Percentiles rank a stretch among this genome's conserved stretches.
phyloP scores from a whole-genome alignment of 2,797 vertebrate species.

The Perodicticus potto region DNA sequence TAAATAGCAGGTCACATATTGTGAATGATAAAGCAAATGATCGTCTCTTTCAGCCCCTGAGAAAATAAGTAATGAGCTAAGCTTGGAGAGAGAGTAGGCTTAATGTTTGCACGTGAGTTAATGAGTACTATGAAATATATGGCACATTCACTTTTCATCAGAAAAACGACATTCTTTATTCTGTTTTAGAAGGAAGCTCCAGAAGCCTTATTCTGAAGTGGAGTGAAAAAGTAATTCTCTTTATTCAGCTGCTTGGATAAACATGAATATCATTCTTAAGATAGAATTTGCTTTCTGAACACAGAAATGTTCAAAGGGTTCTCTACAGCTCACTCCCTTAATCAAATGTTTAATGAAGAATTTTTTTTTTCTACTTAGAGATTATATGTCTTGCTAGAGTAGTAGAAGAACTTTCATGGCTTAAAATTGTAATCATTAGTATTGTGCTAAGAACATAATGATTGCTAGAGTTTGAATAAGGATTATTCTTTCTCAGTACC shows the following conservation, averaged over 20 bases:
- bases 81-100: background rate
- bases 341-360: background rate
- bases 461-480: background rate
- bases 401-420: slow-evolving; percentile 4
- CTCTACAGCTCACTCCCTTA: background rate
- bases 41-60: background rate
- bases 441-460: background rate
- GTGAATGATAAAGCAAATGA: background rate
- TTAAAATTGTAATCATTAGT: slow-evolving; percentile 32
- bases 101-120: slow-evolving; percentile 2
- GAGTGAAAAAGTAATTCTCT: slow-evolving; percentile 13
- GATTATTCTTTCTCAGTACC: background rate
- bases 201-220: background rate
- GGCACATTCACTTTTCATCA: background rate
- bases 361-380: background rate
- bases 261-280: slow-evolving; percentile 43
- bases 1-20: background rate
- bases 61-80: slow-evolving; percentile 26
- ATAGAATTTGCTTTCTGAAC: slow-evolving; percentile 34
- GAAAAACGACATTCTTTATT: background rate
- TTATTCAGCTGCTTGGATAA: background rate
- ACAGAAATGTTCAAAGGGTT: background rate
- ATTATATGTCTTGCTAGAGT: background rate
- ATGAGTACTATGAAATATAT: slow-evolving; percentile 40
- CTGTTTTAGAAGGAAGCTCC: background rate